Conservation (phyloP, 2,113 vertebrate genomes). For the Recurvirostra avosetta region DNA sequence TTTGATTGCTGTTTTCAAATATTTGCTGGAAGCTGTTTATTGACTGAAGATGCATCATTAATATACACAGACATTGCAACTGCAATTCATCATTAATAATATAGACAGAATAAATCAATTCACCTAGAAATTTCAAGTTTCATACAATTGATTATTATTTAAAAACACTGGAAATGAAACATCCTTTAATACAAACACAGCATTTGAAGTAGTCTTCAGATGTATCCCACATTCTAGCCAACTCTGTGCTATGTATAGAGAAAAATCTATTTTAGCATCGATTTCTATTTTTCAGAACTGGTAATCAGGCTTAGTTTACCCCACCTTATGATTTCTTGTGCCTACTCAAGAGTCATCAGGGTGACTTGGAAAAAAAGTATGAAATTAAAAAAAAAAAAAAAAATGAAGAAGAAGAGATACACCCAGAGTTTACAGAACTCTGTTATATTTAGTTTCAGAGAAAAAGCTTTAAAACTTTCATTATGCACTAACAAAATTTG, state of each 20-base stretch:
- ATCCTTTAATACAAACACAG: background rate
- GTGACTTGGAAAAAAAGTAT: background rate
- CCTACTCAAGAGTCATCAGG: background rate
- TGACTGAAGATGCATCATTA: slow-evolving; percentile 1
- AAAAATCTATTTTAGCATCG: background rate
- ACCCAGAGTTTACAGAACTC: background rate
- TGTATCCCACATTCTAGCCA: background rate
- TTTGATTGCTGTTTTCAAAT: background rate
- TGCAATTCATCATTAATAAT: background rate
- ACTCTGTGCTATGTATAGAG: background rate
- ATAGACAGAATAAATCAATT: slow-evolving; percentile 2
- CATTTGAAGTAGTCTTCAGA: background rate
- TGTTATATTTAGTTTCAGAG: background rate
- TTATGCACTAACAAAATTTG: background rate
- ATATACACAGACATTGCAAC: background rate
- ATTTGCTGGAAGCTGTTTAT: slow-evolving; percentile 5
- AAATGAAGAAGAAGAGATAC: background rate
- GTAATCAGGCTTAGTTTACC: background rate
- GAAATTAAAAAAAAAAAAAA: background rate
- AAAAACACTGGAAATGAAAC: background rate
- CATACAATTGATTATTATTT: background rate
- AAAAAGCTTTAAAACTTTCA: background rate
- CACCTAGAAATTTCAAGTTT: background rate
- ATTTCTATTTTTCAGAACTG: background rate
- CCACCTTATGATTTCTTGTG: background rate